A percentile compares a stretch with the other conserved stretches of the same genome.
Evolutionary conservation across 1,140 invertebrate species (phyloP).

Genomic region (Euschistus heros): DNA sequence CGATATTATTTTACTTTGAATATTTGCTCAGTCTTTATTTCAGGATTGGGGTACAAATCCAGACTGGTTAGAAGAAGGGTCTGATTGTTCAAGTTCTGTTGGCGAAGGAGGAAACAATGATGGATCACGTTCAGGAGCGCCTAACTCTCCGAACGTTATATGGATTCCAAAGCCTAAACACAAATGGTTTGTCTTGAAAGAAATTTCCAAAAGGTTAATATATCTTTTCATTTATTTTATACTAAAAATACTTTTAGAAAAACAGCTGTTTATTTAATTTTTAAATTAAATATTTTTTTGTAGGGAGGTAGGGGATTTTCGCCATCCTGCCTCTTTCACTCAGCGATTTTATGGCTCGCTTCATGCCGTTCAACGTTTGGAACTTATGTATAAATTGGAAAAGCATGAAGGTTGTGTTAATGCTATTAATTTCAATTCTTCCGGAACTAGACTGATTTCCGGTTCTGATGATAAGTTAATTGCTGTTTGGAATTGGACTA

Average conservation of each 20-base stretch:
- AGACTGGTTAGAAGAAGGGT: not conserved
- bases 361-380: constrained; percentile 67
- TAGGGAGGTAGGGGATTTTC: constrained; percentile 49
- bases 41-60: not conserved
- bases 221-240: not conserved
- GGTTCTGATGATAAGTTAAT: constrained; percentile 83
- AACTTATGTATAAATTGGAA: constrained; percentile 65
- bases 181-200: constrained; percentile 48
- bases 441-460: constrained; percentile 57
- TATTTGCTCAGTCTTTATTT: not conserved
- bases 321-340: constrained; percentile 48
- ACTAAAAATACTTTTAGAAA: not conserved
- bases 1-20: not conserved
- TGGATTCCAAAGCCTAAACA: constrained; percentile 51
- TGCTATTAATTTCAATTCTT: constrained; percentile 76
- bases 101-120: constrained; percentile 2
- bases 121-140: not conserved
- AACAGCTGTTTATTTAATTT: constrained; percentile 1
- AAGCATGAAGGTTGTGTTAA: constrained; percentile 85
- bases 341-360: constrained; percentile 68
- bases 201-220: constrained; percentile 33
- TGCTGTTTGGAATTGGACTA: constrained; percentile 83
- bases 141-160: constrained; percentile 37
- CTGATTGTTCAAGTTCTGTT: not conserved
- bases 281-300: constrained; percentile 42